Conservation (phyloP, 2,888 invertebrate species). For the Ophion costatus region DNA sequence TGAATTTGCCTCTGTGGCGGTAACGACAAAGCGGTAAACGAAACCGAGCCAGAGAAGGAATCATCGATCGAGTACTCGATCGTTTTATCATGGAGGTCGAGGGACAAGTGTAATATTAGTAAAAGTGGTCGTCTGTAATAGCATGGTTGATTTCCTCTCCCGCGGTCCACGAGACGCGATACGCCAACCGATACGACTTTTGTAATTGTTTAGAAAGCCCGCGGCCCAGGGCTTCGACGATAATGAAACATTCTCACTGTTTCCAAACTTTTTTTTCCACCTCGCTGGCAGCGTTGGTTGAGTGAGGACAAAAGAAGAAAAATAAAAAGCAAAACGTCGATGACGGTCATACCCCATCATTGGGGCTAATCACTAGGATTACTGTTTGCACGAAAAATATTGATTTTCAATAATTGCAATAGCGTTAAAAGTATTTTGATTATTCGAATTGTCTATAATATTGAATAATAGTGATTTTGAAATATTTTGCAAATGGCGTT, state of each 20-base stretch:
- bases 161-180: conserved; percentile 27
- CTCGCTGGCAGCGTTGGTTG: conserved; percentile 10
- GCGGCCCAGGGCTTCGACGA: conserved; percentile 19
- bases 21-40: too few species aligned
- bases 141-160: conserved; percentile 50
- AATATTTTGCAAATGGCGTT: too few species aligned
- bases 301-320: not conserved
- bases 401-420: too few species aligned
- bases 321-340: not conserved
- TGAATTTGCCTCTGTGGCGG: too few species aligned
- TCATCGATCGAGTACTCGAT: conserved; percentile 38
- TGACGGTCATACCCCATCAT: too few species aligned
- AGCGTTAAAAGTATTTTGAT: too few species aligned
- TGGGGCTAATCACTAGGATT: too few species aligned
- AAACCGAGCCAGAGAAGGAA: conserved; percentile 5
- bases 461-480: too few species aligned
- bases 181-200: conserved; percentile 49
- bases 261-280: conserved; percentile 35
- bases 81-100: conserved; percentile 45
- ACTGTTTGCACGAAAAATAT: too few species aligned
- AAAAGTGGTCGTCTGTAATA: conserved; percentile 45
- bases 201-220: conserved; percentile 58
- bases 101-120: conserved; percentile 36
- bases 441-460: too few species aligned
- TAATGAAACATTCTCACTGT: conserved; percentile 35